Evolutionary conservation across 2,113 vertebrate genomes (phyloP).

Genomic region (Nothobranchius furzeri): DNA sequence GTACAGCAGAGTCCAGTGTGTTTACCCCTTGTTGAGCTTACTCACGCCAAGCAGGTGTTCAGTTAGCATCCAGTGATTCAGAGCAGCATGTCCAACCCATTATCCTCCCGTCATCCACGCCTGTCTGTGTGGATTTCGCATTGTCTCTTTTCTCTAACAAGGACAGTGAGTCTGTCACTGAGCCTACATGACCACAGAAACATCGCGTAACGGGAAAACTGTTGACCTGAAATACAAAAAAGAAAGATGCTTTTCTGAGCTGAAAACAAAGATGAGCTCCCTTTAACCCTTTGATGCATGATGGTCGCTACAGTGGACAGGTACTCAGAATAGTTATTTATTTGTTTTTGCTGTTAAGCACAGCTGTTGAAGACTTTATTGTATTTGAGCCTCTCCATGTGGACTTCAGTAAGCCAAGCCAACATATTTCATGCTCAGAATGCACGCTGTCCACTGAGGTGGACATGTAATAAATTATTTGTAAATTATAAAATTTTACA

Average conservation of each 20-base stretch:
- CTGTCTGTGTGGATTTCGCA: conserved; percentile 56
- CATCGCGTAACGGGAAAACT: neutral
- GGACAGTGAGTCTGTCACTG: conserved; percentile 7
- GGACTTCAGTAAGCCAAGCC: too few relatives aligned
- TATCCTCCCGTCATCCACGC: conserved; percentile 60
- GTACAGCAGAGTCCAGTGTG: conserved; percentile 23
- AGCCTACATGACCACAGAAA: neutral
- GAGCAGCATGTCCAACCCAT: conserved; percentile 62
- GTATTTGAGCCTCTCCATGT: too few relatives aligned
- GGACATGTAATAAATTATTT: too few relatives aligned
- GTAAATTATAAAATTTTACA: too few relatives aligned
- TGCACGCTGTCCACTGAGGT: too few relatives aligned
- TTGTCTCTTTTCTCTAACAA: conserved; percentile 39
- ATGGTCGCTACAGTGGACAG: too few relatives aligned
- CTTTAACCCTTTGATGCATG: too few relatives aligned
- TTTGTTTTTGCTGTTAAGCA: too few relatives aligned
- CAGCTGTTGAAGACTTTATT: too few relatives aligned
- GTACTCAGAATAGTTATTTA: too few relatives aligned
- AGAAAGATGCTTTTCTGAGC: too few relatives aligned
- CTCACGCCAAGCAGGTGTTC: conserved; percentile 58
- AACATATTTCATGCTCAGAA: too few relatives aligned
- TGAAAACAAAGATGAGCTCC: neutral
- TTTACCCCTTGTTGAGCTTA: conserved; percentile 25
- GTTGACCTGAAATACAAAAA: neutral
- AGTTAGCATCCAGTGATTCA: conserved; percentile 53